phyloP scores from a whole-genome alignment of 1,140 invertebrate species.

The Teleopsis dalmanni region DNA sequence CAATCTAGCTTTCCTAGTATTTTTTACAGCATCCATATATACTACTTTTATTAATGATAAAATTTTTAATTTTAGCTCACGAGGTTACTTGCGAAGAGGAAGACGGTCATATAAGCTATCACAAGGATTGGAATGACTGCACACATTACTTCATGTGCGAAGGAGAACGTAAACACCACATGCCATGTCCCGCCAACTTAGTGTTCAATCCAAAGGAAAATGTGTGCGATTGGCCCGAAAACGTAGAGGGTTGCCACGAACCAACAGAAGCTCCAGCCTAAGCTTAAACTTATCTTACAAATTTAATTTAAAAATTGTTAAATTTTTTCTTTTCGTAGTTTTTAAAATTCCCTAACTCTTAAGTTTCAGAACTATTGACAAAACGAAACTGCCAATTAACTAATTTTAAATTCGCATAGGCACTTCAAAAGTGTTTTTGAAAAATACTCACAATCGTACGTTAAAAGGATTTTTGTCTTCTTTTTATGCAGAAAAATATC shows the following conservation, averaged over 20 bases:
- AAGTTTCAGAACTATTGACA: not conserved
- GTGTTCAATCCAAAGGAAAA: constrained; percentile 91
- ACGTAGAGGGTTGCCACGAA: constrained; percentile 79
- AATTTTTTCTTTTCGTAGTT: not conserved
- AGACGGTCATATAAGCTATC: constrained; percentile 89
- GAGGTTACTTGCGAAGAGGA: constrained; percentile 86
- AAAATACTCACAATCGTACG: not conserved
- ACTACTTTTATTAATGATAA: not conserved
- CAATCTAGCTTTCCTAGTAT: too few relatives aligned
- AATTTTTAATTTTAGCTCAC: constrained; percentile 58
- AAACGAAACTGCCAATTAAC: not conserved
- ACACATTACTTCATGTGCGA: constrained; percentile 94
- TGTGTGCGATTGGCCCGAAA: constrained; percentile 94
- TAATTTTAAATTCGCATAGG: not conserved
- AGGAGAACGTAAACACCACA: constrained; percentile 90
- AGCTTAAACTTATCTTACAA: not conserved
- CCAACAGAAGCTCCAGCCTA: constrained; percentile 66
- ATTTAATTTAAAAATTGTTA: constrained; percentile 5
- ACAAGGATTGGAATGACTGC: constrained; percentile 83
- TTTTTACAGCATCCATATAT: not conserved
- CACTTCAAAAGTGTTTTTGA: not conserved
- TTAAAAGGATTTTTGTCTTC: not conserved
- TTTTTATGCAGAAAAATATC: not conserved
- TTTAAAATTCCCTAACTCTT: too few relatives aligned
- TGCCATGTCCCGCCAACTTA: constrained; percentile 91